A percentile compares a stretch with the other conserved stretches of the same genome.
These are phyloP conservation scores for Gasteruption jaculator DNA, from an alignment of 2,888 invertebrate genomes.

Conservation along the genomic window DNA sequence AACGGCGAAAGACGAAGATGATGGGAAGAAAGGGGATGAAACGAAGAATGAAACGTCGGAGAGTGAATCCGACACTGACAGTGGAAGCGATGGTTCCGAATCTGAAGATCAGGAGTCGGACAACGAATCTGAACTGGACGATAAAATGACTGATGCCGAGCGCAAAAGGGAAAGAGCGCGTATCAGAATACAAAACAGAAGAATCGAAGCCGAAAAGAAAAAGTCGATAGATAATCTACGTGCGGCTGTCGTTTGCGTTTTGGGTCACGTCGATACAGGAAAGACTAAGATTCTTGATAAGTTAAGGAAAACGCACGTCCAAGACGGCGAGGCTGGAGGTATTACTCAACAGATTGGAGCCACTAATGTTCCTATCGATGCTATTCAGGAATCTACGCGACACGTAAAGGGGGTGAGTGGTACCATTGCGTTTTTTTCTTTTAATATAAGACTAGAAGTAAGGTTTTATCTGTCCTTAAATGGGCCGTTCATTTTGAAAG, in stretches of 20 bases:
- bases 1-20: slow-evolving; percentile 27
- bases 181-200: slow-evolving; percentile 69
- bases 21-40: slow-evolving; percentile 32
- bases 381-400: slow-evolving; percentile 90
- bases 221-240: slow-evolving; percentile 69
- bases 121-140: slow-evolving; percentile 52
- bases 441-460: no score
- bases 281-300: slow-evolving; percentile 99
- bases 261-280: slow-evolving; percentile 99
- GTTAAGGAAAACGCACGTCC: slow-evolving; percentile 81
- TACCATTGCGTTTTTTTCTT: slow-evolving; percentile 25
- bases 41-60: slow-evolving; percentile 50
- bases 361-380: slow-evolving; percentile 95
- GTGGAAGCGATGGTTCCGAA: slow-evolving; percentile 57
- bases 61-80: slow-evolving; percentile 50
- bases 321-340: slow-evolving; percentile 97
- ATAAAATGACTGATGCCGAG: slow-evolving; percentile 71
- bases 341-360: slow-evolving; percentile 99
- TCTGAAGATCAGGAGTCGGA: slow-evolving; percentile 58
- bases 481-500: background rate
- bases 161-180: slow-evolving; percentile 69
- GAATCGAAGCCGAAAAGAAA: slow-evolving; percentile 67
- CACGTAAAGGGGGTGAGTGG: slow-evolving; percentile 82
- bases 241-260: slow-evolving; percentile 95
- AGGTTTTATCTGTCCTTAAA: no score